Evolutionary conservation across 2,888 invertebrate genomes (phyloP), one percentile per base, ranked within the genome.

Genomic region (Brachycybe producta): DNA sequence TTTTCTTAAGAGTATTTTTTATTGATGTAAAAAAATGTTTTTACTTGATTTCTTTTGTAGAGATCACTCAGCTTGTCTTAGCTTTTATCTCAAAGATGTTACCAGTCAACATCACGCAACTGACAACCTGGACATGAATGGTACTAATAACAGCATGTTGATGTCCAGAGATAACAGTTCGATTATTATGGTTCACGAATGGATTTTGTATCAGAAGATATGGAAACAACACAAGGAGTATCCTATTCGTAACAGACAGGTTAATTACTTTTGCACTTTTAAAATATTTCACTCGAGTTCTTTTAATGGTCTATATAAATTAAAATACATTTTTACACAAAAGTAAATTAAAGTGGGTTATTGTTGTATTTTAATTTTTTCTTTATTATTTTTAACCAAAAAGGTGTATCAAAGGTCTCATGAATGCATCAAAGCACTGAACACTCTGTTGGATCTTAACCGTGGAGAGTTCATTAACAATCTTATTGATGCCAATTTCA

Each of bases 381-480:
- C n/a, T n/a, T n/a, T n/a, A n/a, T n/a, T n/a, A n/a, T n/a, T n/a
- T n/a, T n/a, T n/a, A n/a, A n/a, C n/a, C n/a, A n/a, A n/a, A n/a
- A 59, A 74, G 73, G 67, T 76, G 5, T 64, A 70, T 54, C 59
- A 67, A 8, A 62, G 76, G 55, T 68, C 70, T 2, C 62, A 65
- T 1, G 77, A 78, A 61, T 72, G 73, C 54, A 62, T 61, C n/a
- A 66, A 65, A 54, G 62, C 71, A 1, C 56, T 76, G 17, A 70
- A 75, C 57, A 64, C 74, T 41, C 58, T 77, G 41, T 62, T 67
- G 28, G 60, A 66, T 13, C 61, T 77, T 30, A 72, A 76, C 54
- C 59, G 63, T 1, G 76, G 76, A 1, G 57, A 59, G 35, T 63
- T 67, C 30, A 65, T 72, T 2, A 60, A 68, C 45, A 75, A 75